These are phyloP conservation scores for Noctua fimbriata DNA, from an alignment of 2,888 invertebrate genomes.

Conservation along the genomic window DNA sequence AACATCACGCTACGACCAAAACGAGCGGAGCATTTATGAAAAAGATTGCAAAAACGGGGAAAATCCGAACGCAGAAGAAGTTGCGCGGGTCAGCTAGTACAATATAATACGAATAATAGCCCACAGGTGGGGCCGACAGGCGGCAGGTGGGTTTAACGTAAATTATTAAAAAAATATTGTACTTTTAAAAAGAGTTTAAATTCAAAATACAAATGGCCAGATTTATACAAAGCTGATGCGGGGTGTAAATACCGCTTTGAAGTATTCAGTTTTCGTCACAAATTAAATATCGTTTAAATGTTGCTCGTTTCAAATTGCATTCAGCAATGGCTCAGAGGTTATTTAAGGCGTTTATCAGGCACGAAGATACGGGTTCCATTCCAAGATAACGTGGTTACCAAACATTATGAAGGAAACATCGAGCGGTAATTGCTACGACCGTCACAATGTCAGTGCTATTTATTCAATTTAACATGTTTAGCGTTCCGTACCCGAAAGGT, in stretches of 20 bases:
- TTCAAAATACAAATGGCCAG: background rate
- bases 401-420: background rate
- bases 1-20: too few species aligned
- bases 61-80: too few species aligned
- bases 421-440: background rate
- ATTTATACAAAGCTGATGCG: constrained; percentile 21
- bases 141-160: background rate
- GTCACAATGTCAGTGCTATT: background rate
- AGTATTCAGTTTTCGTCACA: background rate
- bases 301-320: background rate
- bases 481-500: too few species aligned
- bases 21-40: too few species aligned
- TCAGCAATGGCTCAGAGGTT: background rate
- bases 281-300: background rate
- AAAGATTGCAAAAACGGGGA: too few species aligned
- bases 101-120: constrained; percentile 16
- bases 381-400: background rate
- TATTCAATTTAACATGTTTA: background rate
- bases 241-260: background rate
- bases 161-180: background rate
- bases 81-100: too few species aligned
- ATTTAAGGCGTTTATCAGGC: background rate
- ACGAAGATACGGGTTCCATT: background rate
- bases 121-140: background rate
- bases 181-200: background rate